Percentiles rank a stretch among this genome's conserved stretches.
Conservation (phyloP, 2,888 invertebrate genomes). For the Drosophila cognata region DNA sequence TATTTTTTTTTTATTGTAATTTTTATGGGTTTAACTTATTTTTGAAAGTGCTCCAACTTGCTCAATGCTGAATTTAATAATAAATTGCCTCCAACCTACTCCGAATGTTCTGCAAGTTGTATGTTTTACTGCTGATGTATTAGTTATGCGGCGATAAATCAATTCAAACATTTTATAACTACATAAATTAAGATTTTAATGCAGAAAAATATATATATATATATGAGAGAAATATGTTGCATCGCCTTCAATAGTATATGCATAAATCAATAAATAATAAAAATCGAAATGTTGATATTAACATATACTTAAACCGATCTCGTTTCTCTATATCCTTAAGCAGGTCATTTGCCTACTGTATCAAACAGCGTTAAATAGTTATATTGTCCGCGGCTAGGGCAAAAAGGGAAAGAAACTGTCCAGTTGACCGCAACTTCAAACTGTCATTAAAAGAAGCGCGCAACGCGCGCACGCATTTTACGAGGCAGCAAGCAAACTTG, state of each 20-base stretch:
- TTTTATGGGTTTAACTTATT: background rate
- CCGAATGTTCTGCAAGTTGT: background rate
- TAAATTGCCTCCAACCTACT: background rate
- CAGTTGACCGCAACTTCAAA: constrained; percentile 51
- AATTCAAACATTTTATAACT: background rate
- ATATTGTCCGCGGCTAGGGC: constrained; percentile 34
- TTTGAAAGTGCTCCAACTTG: background rate
- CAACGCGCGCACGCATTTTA: constrained; percentile 80
- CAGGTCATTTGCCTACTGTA: background rate
- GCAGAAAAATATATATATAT: background rate
- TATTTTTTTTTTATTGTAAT: background rate
- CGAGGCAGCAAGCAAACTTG: constrained; percentile 56
- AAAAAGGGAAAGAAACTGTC: constrained; percentile 41
- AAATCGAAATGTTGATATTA: background rate
- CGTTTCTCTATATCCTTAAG: background rate
- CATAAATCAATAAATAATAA: background rate
- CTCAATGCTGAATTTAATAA: background rate
- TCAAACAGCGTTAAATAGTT: constrained; percentile 12
- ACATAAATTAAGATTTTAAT: background rate
- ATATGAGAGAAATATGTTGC: background rate
- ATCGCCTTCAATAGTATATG: background rate
- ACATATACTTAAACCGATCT: background rate
- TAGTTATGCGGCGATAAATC: background rate
- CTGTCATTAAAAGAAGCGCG: constrained; percentile 82
- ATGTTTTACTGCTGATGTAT: background rate